phyloP scores from a whole-genome alignment of 2,888 invertebrate species.

The Lycocerus yunnanus region DNA sequence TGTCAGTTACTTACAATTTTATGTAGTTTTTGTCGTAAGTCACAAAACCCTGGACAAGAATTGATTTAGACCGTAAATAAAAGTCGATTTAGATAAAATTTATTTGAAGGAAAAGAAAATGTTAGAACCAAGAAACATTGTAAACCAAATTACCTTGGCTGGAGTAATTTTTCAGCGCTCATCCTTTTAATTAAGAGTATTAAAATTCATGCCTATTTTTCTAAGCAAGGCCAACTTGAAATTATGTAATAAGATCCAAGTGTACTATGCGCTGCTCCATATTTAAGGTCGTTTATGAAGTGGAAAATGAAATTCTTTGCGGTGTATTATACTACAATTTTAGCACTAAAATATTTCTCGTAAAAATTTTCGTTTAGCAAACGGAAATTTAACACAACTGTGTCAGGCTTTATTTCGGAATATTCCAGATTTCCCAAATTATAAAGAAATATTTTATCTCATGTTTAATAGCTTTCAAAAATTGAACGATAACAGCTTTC shows the following conservation, averaged over 20 bases:
- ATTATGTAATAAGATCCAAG: not conserved
- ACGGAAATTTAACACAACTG: not conserved
- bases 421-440: not conserved
- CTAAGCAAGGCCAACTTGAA: not conserved
- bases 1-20: slow-evolving; percentile 12
- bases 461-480: not conserved
- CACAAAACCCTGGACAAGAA: slow-evolving; percentile 9
- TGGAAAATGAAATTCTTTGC: not conserved
- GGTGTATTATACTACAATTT: not conserved
- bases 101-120: not conserved
- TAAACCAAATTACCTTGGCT: not conserved
- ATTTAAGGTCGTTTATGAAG: not conserved
- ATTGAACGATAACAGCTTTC: not conserved
- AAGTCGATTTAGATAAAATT: not conserved
- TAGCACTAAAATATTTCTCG: not conserved
- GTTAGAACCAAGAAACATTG: not conserved
- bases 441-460: not conserved
- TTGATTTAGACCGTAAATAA: slow-evolving; percentile 13
- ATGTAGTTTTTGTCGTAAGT: slow-evolving; percentile 5
- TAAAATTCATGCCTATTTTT: not conserved
- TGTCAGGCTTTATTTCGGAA: not conserved
- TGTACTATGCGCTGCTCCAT: not conserved
- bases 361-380: not conserved
- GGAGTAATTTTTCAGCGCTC: not conserved
- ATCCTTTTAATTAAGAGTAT: not conserved